Conservation (phyloP, 2,797 vertebrate genomes). For the Coracias cyanogaster region DNA sequence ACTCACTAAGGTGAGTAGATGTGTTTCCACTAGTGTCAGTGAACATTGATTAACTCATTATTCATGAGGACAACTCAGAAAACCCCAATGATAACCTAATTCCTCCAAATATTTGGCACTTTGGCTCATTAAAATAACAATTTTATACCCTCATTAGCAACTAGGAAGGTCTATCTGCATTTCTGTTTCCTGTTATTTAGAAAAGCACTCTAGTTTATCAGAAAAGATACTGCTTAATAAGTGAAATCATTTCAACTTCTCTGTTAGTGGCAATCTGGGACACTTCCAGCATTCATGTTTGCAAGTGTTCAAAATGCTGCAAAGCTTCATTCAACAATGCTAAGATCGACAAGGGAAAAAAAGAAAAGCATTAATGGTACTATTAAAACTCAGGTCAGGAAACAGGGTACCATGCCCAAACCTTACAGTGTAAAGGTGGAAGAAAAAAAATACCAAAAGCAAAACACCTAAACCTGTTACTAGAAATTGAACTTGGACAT, state of each 20-base stretch:
- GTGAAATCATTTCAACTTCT: neutral
- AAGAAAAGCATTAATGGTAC: neutral
- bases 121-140: neutral
- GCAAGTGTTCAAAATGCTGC: neutral
- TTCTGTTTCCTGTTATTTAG: neutral
- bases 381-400: neutral
- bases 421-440: neutral
- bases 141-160: neutral
- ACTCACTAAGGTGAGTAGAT: neutral
- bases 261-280: neutral
- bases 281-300: neutral
- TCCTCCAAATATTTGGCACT: neutral
- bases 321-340: neutral
- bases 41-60: neutral
- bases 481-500: neutral
- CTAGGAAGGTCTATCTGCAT: neutral
- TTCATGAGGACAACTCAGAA: neutral
- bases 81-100: neutral
- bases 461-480: neutral
- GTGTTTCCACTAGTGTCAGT: neutral
- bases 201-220: neutral
- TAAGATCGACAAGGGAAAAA: neutral
- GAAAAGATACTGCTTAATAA: neutral
- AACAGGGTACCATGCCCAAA: neutral
- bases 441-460: neutral